A percentile compares a stretch with the other conserved stretches of the same genome.
Evolutionary conservation across 2,888 invertebrate genomes (phyloP).

Genomic region (Sylvicola cinctus): DNA sequence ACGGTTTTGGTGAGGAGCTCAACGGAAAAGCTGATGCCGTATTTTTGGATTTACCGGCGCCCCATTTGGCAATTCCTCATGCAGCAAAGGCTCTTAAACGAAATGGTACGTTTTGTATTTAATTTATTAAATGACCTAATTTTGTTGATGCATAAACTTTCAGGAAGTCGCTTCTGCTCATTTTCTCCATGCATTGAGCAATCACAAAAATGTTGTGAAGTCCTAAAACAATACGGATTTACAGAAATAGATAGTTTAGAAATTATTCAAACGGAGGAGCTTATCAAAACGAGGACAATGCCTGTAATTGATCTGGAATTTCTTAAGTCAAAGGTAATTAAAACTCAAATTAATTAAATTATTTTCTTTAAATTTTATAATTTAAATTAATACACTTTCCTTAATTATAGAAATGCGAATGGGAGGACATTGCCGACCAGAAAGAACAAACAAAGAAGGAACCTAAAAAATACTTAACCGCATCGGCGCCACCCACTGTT

Average conservation of each 20-base stretch:
- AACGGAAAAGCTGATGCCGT: conserved; percentile 72
- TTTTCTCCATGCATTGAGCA: conserved; percentile 99
- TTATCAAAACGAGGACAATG: conserved; percentile 43
- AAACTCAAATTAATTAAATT: background rate
- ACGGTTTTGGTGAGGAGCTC: conserved; percentile 60
- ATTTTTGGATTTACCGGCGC: conserved; percentile 89
- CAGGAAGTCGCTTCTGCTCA: conserved; percentile 86
- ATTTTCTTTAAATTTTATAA: background rate
- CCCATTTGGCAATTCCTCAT: conserved; percentile 75
- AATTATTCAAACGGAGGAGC: conserved; percentile 59
- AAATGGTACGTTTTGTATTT: conserved; percentile 38
- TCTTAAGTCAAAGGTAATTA: conserved; percentile 37
- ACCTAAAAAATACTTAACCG: conserved; percentile 39
- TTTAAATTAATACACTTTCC: background rate
- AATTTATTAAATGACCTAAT: conserved; percentile 5
- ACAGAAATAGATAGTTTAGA: conserved; percentile 73
- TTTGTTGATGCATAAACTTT: background rate
- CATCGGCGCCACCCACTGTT: conserved; percentile 45
- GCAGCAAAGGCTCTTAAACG: conserved; percentile 53
- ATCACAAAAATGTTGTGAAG: conserved; percentile 71
- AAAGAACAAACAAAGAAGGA: conserved; percentile 19
- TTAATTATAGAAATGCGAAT: conserved; percentile 10
- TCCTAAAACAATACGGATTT: conserved; percentile 53
- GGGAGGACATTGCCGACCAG: conserved; percentile 25
- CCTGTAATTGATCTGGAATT: conserved; percentile 49